Evolutionary conservation across 2,888 invertebrate species (phyloP), one percentile per base, ranked within the genome.

Genomic region (Anoncus sp.): DNA sequence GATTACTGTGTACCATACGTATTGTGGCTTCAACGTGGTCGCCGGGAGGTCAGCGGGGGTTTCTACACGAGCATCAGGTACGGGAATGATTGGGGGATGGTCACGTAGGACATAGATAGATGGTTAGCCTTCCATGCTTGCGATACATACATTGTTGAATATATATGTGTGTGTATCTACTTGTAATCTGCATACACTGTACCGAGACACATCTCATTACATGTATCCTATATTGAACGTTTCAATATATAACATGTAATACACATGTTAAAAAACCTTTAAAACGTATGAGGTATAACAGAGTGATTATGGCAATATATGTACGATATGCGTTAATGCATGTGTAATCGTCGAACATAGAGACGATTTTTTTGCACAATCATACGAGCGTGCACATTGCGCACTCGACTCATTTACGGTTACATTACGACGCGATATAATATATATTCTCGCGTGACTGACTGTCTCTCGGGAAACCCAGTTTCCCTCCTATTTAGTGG

Each of bases 1-100:
- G 82, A 85, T 86, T 83, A 85, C 82, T 79, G 83, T 81, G 69
- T 79, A 77, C 70, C 79, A 60, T 71, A 57, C 74, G 76, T 82
- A 85, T 81, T 79, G 83, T 77, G 80, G 49, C 76, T 49, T 66
- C 77, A 80, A 80, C 81, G 55, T 70, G 65, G 24, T 63, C 43
- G 22, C 40, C 40, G 47, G 53, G 16, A 31, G 51, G 18, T 12
- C 12, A 22, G n/a, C 5, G 57, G 20, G 40, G 43, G 27, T 43
- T 20, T 71, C 51, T 62, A 18, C 57, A 57, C 27, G 38, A 10
- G 43, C 22, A 65, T 38, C 49, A 45, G 47, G 38, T 24, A 59
- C 47, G 22, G 75, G 10, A 20, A n/a, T 31, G 38, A 49, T 57
- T 35, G 35, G 38, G 40, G 53, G n/a, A 43, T 31, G 65, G 53